Percentiles rank a stretch among this genome's conserved stretches.
phyloP scores from a whole-genome alignment of 1,140 invertebrate genomes.

The Zophobas atratus region DNA sequence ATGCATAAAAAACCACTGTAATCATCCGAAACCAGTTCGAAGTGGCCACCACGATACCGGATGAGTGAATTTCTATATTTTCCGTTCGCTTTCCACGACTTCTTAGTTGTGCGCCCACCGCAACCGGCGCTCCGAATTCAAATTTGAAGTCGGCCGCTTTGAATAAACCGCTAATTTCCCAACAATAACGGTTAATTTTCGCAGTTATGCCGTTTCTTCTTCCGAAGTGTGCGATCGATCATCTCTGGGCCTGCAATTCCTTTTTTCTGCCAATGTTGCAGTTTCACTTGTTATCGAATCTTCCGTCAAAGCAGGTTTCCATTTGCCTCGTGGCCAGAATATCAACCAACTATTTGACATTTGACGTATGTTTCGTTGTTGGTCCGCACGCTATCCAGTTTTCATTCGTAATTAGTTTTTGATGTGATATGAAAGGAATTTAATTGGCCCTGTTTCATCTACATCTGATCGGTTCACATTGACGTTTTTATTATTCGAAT shows the following conservation, averaged over 20 bases:
- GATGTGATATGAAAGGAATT: slow-evolving; percentile 15
- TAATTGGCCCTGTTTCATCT: slow-evolving; percentile 18
- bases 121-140: too few relatives aligned
- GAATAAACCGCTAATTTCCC: too few relatives aligned
- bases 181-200: not conserved
- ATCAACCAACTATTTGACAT: not conserved
- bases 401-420: slow-evolving; percentile 11
- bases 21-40: too few relatives aligned
- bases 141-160: too few relatives aligned
- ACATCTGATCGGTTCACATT: slow-evolving; percentile 11
- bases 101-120: too few relatives aligned
- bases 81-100: too few relatives aligned
- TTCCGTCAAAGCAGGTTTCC: not conserved
- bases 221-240: not conserved
- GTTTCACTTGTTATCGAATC: slow-evolving; percentile 11
- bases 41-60: too few relatives aligned
- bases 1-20: too few relatives aligned
- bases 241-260: not conserved
- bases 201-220: not conserved
- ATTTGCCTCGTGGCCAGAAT: not conserved
- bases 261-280: not conserved
- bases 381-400: not conserved
- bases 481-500: slow-evolving; percentile 17
- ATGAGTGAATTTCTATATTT: too few relatives aligned
- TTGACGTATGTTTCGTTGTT: not conserved